Percentiles rank a stretch among this genome's conserved stretches.
phyloP scores from a whole-genome alignment of 2,888 invertebrate species.

The Oscheius sp. region DNA sequence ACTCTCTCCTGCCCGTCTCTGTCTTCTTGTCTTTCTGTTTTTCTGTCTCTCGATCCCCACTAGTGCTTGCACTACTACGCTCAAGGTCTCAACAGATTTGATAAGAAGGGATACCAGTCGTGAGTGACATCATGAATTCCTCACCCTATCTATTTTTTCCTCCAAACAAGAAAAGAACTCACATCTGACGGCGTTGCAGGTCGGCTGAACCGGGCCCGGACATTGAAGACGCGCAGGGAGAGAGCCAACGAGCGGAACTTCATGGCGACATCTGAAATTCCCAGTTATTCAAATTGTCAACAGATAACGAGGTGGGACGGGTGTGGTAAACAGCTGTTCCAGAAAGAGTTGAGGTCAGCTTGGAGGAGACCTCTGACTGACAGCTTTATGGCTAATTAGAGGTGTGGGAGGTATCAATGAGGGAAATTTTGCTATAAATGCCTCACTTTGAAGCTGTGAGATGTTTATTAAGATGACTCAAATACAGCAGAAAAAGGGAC shows the following conservation, averaged over 20 bases:
- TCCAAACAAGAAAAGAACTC: background rate
- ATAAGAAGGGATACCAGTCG: too few species aligned
- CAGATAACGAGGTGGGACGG: constrained; percentile 6
- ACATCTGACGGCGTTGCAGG: constrained; percentile 33
- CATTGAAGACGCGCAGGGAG: constrained; percentile 68
- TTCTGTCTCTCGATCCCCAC: too few species aligned
- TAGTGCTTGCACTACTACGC: too few species aligned
- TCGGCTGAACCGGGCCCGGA: constrained; percentile 49
- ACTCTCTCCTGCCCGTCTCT: too few species aligned
- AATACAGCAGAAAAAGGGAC: too few species aligned
- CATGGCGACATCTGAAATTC: constrained; percentile 46
- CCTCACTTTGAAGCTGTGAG: too few species aligned
- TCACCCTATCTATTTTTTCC: too few species aligned
- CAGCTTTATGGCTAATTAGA: background rate
- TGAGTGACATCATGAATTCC: too few species aligned
- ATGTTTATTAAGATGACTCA: too few species aligned
- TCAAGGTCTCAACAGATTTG: too few species aligned
- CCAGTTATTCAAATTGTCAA: background rate
- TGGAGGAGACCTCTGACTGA: background rate
- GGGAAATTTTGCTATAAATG: background rate
- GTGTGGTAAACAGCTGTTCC: background rate
- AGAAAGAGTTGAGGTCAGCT: background rate
- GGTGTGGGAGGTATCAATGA: background rate
- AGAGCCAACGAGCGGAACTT: constrained; percentile 71
- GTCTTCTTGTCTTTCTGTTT: too few species aligned